Evolutionary conservation across 2,888 invertebrate species (phyloP).

Genomic region (Cephus pulcher): DNA sequence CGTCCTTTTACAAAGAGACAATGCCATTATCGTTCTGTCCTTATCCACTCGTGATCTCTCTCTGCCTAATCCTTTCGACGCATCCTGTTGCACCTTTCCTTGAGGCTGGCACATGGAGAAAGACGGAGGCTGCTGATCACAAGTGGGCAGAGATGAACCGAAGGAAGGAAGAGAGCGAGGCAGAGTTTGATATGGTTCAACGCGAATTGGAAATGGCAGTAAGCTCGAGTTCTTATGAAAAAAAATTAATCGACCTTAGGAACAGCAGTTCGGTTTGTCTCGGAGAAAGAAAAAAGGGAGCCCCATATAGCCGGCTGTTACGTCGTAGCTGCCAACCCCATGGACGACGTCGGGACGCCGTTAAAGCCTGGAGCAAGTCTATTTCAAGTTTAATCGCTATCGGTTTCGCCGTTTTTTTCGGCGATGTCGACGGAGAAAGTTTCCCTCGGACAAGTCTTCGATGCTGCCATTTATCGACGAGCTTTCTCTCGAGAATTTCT

Average conservation of each 20-base stretch:
- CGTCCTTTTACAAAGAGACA: neutral
- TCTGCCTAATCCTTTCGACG: neutral
- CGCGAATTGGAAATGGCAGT: neutral
- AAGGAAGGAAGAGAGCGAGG: slow-evolving; percentile 3
- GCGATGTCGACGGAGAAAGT: neutral
- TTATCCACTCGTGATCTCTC: too few species aligned
- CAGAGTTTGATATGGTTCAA: neutral
- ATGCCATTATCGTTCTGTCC: neutral
- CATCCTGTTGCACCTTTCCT: neutral
- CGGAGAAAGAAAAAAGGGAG: neutral
- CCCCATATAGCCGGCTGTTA: neutral
- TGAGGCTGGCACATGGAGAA: neutral
- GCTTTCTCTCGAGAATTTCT: neutral
- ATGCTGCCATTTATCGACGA: neutral
- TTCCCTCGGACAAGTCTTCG: neutral
- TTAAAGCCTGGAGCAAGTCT: neutral
- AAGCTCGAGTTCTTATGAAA: neutral
- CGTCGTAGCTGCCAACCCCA: neutral
- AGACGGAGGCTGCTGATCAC: neutral
- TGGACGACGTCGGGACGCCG: neutral
- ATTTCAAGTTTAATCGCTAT: slow-evolving; percentile 3
- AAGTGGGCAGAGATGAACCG: slow-evolving; percentile 24
- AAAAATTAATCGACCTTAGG: neutral
- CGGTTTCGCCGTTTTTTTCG: neutral
- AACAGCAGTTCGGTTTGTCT: neutral